A percentile compares a stretch with the other conserved stretches of the same genome.
Evolutionary conservation across 2,113 vertebrate species (phyloP).

Genomic region (Seriola quinqueradiata): DNA sequence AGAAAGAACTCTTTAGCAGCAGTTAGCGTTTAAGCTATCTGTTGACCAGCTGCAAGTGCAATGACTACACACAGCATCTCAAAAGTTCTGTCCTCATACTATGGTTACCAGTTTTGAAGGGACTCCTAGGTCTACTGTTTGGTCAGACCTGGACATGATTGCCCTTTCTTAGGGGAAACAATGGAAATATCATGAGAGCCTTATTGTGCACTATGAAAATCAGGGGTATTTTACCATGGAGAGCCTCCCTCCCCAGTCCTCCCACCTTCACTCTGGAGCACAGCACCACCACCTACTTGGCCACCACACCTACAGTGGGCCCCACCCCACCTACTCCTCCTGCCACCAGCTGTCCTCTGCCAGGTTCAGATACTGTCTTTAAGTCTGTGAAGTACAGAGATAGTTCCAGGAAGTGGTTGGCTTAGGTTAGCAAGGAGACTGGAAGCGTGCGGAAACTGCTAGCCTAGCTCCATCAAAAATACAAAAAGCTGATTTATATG

Average conservation of each 20-base stretch:
- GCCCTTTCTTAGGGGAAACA: too few species aligned
- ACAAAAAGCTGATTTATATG: not conserved
- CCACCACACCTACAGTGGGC: slow-evolving; percentile 44
- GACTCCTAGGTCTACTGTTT: not conserved
- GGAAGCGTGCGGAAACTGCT: too few species aligned
- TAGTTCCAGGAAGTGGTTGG: too few species aligned
- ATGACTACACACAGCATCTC: too few species aligned
- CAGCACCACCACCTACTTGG: slow-evolving; percentile 63
- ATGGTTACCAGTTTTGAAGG: not conserved
- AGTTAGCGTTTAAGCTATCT: too few species aligned
- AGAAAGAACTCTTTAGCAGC: too few species aligned
- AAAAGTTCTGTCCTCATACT: too few species aligned
- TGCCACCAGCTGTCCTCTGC: slow-evolving; percentile 91
- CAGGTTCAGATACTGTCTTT: slow-evolving; percentile 79
- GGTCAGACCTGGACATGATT: too few species aligned
- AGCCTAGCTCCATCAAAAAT: too few species aligned
- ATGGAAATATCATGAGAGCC: not conserved
- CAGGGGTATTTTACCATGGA: slow-evolving; percentile 84
- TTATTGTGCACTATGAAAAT: not conserved
- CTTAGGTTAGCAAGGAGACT: too few species aligned
- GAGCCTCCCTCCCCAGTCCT: slow-evolving; percentile 85
- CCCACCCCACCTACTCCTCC: slow-evolving; percentile 87
- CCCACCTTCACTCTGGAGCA: slow-evolving; percentile 49
- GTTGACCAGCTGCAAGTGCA: too few species aligned
- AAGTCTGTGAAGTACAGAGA: not conserved